A percentile compares a stretch with the other conserved stretches of the same genome.
Evolutionary conservation across 2,113 vertebrate species (phyloP).

Genomic region (Otus sunia): DNA sequence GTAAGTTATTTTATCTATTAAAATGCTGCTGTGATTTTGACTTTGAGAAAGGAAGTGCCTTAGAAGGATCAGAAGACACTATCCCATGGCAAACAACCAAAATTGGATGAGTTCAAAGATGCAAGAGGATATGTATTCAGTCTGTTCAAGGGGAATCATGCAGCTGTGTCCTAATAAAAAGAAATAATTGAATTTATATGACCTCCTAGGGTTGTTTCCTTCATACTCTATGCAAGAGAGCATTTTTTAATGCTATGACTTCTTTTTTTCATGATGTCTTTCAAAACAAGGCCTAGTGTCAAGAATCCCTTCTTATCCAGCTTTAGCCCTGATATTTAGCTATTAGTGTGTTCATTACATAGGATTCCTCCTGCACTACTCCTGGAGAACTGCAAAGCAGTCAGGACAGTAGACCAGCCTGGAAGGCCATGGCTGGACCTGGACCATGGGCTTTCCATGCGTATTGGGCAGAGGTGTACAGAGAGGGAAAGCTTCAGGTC

Average conservation of each 20-base stretch:
- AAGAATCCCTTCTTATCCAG: neutral
- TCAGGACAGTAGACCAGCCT: neutral
- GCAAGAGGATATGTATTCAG: neutral
- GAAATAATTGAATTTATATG: neutral
- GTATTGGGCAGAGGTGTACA: neutral
- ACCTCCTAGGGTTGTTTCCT: neutral
- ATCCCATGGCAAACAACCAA: neutral
- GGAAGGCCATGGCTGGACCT: neutral
- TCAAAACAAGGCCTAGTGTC: neutral
- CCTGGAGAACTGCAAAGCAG: neutral
- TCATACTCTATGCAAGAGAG: neutral
- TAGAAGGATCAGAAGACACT: neutral
- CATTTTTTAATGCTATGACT: neutral
- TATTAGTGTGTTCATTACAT: neutral
- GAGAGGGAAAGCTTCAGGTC: neutral
- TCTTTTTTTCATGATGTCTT: neutral
- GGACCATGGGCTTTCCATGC: fast-evolving
- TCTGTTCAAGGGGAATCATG: neutral
- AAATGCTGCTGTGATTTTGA: neutral
- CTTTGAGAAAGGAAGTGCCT: neutral
- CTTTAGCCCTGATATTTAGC: neutral
- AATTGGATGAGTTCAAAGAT: neutral
- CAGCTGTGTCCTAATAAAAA: neutral
- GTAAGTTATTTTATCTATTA: neutral
- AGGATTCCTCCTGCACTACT: neutral